phyloP scores from a whole-genome alignment of 1,140 invertebrate species.

The Acyrthosiphon pisum region DNA sequence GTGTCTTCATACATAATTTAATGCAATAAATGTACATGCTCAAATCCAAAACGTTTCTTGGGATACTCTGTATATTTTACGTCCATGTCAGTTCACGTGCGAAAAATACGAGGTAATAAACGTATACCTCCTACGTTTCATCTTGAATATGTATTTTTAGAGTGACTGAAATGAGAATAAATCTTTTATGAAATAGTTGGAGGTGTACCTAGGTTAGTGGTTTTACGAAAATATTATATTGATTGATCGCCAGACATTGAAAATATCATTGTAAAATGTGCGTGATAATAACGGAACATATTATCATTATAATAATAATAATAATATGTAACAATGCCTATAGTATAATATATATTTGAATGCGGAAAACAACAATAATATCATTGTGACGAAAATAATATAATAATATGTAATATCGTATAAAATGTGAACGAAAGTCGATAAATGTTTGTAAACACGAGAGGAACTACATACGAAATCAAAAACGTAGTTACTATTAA shows the following conservation, averaged over 20 bases:
- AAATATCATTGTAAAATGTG: neutral
- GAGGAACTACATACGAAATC: neutral
- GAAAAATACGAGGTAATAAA: constrained; percentile 39
- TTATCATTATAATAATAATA: too few relatives aligned
- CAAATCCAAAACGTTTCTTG: constrained; percentile 26
- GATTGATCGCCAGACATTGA: neutral
- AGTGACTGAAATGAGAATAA: neutral
- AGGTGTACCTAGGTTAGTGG: neutral
- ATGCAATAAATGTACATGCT: constrained; percentile 16
- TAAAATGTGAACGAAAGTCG: neutral
- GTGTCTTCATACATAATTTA: constrained; percentile 39
- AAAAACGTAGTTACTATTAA: neutral
- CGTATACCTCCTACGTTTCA: neutral
- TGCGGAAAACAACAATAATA: neutral
- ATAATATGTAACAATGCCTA: too few relatives aligned
- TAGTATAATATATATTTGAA: too few relatives aligned
- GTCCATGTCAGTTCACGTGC: neutral
- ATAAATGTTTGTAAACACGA: neutral
- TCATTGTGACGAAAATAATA: neutral
- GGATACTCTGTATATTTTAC: constrained; percentile 10
- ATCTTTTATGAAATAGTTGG: neutral
- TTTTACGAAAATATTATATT: neutral
- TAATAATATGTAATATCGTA: neutral
- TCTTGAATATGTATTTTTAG: neutral
- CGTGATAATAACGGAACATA: too few relatives aligned